These are phyloP conservation scores for Morinoia aosen DNA, from an alignment of 2,888 invertebrate genomes.

Conservation along the genomic window DNA sequence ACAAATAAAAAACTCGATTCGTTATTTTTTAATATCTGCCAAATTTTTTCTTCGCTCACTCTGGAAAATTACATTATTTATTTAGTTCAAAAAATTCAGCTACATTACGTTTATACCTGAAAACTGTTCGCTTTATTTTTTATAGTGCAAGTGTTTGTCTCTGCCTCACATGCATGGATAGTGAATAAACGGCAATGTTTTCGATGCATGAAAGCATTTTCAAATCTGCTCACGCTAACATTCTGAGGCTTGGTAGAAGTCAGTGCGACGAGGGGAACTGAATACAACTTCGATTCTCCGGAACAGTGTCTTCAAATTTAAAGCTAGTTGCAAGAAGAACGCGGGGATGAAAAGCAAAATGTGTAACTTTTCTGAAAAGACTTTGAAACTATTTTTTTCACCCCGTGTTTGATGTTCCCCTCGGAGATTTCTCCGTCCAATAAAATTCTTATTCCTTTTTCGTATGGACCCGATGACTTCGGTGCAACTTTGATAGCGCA, in stretches of 20 bases:
- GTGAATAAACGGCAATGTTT: background rate
- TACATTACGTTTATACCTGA: background rate
- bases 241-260: background rate
- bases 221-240: background rate
- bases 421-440: background rate
- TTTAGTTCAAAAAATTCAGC: background rate
- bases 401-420: background rate
- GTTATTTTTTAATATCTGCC: no score
- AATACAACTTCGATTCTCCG: background rate
- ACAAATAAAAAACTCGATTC: no score
- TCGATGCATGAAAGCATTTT: background rate
- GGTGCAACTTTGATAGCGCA: background rate
- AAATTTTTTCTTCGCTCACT: no score
- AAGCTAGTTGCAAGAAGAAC: background rate
- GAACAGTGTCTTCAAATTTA: background rate
- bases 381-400: background rate
- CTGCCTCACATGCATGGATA: background rate
- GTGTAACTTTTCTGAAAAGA: background rate
- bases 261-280: no score
- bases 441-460: background rate
- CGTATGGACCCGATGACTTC: background rate
- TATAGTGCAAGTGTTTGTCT: background rate
- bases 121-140: background rate
- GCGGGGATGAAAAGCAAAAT: background rate
- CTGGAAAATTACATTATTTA: no score